phyloP scores from a whole-genome alignment of 1,140 invertebrate genomes.

The Sitodiplosis mosellana region DNA sequence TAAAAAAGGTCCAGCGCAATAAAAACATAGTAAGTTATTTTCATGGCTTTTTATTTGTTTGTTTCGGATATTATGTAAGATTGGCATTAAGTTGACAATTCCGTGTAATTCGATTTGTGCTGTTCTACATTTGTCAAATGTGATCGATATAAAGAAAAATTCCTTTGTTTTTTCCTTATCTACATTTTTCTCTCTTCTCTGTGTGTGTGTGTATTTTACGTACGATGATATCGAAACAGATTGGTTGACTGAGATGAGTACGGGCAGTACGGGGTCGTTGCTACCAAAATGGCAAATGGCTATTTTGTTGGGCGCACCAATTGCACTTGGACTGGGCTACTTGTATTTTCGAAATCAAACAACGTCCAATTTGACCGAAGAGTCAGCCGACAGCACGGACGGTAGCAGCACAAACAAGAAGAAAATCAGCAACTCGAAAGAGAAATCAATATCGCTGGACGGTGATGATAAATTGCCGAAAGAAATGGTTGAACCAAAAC shows the following conservation, averaged over 20 bases:
- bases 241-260: background rate
- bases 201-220: no score
- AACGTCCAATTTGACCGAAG: constrained; percentile 3
- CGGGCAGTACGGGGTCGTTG: constrained; percentile 6
- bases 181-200: no score
- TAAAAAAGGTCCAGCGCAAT: no score
- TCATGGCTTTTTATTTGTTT: no score
- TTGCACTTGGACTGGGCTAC: constrained; percentile 61
- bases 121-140: no score
- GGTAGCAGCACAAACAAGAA: constrained; percentile 12
- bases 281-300: constrained; percentile 35
- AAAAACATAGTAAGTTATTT: no score
- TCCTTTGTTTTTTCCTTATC: no score
- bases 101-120: no score
- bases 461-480: constrained; percentile 18
- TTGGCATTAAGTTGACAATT: no score
- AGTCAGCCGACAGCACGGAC: constrained; percentile 8
- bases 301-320: constrained; percentile 56
- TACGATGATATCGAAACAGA: no score
- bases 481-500: constrained; percentile 29
- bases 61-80: no score
- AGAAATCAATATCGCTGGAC: constrained; percentile 30
- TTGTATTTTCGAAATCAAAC: constrained; percentile 48
- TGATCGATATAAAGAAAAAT: no score
- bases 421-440: constrained; percentile 13